These are phyloP conservation scores for Cepaea hortensis DNA, from an alignment of 2,888 invertebrate species.

Conservation along the genomic window DNA sequence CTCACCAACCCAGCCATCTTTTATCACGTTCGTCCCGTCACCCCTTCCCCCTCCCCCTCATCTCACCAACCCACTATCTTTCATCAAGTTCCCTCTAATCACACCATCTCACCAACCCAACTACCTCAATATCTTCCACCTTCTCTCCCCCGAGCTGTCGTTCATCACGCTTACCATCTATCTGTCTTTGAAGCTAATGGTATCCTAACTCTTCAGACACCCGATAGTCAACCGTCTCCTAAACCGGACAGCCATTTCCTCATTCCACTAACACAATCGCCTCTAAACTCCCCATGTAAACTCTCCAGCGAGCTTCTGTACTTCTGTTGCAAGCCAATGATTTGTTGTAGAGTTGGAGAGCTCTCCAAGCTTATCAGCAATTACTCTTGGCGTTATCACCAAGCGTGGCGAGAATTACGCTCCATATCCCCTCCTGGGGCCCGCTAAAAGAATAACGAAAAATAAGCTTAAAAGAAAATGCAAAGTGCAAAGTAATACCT, in stretches of 20 bases:
- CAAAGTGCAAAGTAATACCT: background rate
- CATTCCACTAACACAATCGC: background rate
- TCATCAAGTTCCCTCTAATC: background rate
- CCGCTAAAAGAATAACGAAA: background rate
- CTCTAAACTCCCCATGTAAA: background rate
- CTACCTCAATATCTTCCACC: too few relatives aligned
- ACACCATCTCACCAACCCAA: background rate
- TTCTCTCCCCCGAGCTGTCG: background rate
- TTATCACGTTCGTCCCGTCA: too few relatives aligned
- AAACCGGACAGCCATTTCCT: too few relatives aligned
- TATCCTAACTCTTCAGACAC: too few relatives aligned
- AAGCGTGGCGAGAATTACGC: background rate
- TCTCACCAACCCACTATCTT: background rate
- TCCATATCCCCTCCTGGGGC: background rate
- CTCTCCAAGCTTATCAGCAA: background rate
- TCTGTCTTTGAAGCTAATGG: too few relatives aligned
- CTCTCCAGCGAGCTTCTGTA: background rate
- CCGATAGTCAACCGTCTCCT: too few relatives aligned
- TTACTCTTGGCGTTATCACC: slow-evolving; percentile 22
- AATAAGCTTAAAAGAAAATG: background rate
- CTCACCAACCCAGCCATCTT: too few relatives aligned
- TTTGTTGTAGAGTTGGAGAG: background rate
- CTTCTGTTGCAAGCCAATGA: background rate
- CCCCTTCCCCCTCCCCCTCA: background rate
- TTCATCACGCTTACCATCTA: too few relatives aligned